Evolutionary conservation across 2,113 vertebrate species (phyloP).

Genomic region (Lepus europaeus): DNA sequence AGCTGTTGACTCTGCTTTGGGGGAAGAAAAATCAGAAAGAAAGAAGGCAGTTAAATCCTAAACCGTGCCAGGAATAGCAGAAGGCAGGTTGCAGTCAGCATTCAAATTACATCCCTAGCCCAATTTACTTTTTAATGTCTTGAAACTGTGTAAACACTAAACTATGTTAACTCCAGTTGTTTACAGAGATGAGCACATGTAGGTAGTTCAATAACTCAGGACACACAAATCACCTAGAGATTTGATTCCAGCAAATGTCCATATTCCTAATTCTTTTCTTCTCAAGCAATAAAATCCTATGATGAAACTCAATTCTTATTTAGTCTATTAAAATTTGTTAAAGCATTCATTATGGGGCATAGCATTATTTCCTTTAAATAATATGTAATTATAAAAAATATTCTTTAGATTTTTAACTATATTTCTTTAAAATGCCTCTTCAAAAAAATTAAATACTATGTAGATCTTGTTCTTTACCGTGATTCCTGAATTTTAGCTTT

Average conservation of each 20-base stretch:
- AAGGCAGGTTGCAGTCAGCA: conserved; percentile 78
- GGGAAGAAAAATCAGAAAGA: conserved; percentile 75
- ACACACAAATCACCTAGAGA: neutral
- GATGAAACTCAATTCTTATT: neutral
- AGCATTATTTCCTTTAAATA: neutral
- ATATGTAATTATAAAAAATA: neutral
- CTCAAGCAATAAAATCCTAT: neutral
- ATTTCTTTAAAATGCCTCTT: neutral
- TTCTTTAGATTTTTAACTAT: neutral
- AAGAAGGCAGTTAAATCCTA: conserved; percentile 79
- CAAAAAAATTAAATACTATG: conserved; percentile 14
- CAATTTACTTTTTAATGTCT: conserved; percentile 82
- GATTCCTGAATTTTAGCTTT: neutral
- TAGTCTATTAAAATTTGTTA: neutral
- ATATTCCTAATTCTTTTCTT: neutral
- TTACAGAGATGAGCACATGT: conserved; percentile 62
- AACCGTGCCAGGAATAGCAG: conserved; percentile 80
- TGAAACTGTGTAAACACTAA: conserved; percentile 75
- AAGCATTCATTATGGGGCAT: neutral
- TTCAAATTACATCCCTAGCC: conserved; percentile 79
- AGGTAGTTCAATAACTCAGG: conserved; percentile 33
- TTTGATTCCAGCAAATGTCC: neutral
- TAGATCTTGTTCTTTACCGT: neutral
- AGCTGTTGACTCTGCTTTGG: conserved; percentile 84
- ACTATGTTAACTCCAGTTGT: conserved; percentile 75